Percentiles rank a stretch among this genome's conserved stretches.
These are phyloP conservation scores for Sebastes wilsoni DNA, from an alignment of 2,797 vertebrate genomes.

Conservation along the genomic window DNA sequence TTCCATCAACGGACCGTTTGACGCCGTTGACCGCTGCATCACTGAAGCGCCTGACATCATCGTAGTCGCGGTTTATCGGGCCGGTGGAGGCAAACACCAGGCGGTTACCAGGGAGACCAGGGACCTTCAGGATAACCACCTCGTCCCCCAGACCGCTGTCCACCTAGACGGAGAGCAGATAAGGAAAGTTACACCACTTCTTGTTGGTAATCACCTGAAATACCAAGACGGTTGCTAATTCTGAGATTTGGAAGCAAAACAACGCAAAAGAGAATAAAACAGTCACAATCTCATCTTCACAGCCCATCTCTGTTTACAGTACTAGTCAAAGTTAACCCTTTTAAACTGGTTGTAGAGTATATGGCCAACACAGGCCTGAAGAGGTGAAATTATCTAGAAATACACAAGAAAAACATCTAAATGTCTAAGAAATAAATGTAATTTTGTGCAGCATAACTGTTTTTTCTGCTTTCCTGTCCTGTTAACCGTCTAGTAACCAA, in stretches of 20 bases:
- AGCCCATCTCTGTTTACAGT: background rate
- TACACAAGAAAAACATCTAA: no score
- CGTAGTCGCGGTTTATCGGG: constrained; percentile 85
- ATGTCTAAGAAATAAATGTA: background rate
- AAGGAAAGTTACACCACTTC: background rate
- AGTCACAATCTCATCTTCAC: background rate
- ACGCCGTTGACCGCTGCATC: constrained; percentile 82
- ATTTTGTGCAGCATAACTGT: background rate
- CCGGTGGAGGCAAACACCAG: constrained; percentile 85
- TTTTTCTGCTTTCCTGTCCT: background rate
- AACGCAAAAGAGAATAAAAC: background rate
- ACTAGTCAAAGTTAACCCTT: background rate
- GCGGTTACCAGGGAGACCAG: constrained; percentile 81
- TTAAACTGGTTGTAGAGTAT: background rate
- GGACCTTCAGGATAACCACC: constrained; percentile 81
- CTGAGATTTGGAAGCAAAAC: background rate
- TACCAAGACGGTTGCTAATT: background rate
- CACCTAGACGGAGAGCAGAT: constrained; percentile 64
- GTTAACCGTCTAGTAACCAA: background rate
- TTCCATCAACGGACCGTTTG: constrained; percentile 71
- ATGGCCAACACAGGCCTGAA: no score
- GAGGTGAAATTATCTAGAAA: no score
- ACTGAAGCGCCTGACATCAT: constrained; percentile 82
- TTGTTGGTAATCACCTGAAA: background rate
- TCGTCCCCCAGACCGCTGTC: constrained; percentile 77